A percentile compares a stretch with the other conserved stretches of the same genome.
Conservation (phyloP, 2,797 vertebrate species). For the Labeo calbasu region DNA sequence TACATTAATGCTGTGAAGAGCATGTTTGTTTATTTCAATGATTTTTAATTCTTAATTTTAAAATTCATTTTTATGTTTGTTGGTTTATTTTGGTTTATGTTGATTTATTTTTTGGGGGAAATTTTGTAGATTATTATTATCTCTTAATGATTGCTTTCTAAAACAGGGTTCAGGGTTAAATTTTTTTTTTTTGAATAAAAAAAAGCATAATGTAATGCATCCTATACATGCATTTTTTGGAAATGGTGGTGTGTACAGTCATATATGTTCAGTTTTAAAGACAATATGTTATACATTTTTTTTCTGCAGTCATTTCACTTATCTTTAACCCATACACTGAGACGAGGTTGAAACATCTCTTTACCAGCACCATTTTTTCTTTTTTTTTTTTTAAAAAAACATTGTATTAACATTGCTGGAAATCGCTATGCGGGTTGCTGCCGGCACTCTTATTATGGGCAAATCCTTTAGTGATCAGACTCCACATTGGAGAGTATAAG, state of each 20-base stretch:
- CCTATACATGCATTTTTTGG: not conserved
- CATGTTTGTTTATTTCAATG: no score
- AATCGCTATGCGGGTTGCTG: conserved; percentile 66
- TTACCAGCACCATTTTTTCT: conserved; percentile 22
- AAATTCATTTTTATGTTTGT: no score
- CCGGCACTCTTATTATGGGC: conserved; percentile 68
- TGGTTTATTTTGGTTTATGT: no score
- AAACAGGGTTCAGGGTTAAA: no score
- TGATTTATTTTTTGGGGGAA: no score
- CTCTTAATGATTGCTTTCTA: no score
- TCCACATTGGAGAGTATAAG: conserved; percentile 63
- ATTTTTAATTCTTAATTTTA: no score
- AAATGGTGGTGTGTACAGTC: not conserved
- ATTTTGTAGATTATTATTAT: no score
- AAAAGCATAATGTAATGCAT: no score
- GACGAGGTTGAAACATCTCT: not conserved
- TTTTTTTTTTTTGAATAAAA: no score
- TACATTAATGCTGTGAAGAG: no score
- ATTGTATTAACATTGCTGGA: conserved; percentile 67
- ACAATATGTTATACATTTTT: not conserved
- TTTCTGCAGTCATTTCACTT: not conserved
- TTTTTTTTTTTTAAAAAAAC: conserved; percentile 42
- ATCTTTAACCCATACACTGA: not conserved
- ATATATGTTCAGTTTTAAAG: not conserved
- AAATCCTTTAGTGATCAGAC: conserved; percentile 69